Evolutionary conservation across 1,140 invertebrate genomes (phyloP), one percentile per base, ranked within the genome.

Genomic region (Dendrolimus kikuchii): DNA sequence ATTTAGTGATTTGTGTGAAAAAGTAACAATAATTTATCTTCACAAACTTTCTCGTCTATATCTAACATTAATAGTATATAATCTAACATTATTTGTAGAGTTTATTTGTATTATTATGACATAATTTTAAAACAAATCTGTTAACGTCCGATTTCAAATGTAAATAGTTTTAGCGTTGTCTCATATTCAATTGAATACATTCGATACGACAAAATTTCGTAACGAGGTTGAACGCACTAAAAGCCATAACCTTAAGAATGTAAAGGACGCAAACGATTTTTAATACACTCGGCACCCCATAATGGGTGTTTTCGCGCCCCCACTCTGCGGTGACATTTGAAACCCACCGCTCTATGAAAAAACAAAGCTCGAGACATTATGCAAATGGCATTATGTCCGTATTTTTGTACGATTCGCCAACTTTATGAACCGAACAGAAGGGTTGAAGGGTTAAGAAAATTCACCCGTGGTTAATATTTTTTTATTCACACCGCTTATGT

Each of bases 321-420:
- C 66, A 58, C 51, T 62, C 67, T 74, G 77, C 69, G 83, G 78
- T 86, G 83, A 86, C 83, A 86, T 86, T 86, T 86, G 75, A 81
- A 74, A 83, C 68, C 66, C 68, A 70, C 64, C 64, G 65, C 77
- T 80, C 71, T 80, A 82, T 79, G 78, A 81, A 84, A 86, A 86
- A 86, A 83, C 77, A 83, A 86, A 73, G 76, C 72, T 70, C 49
- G 55, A 73, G 81, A 86, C 71, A 84, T 82, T 86, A 86, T 86
- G 83, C 83, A 86, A 86, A 86, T 86, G 81, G 68, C 78, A 78
- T 78, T 82, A 83, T 83, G 79, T 80, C 71, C 74, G 70, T 75
- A 79, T 81, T 86, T 83, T 84, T 84, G 75, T 81, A 71, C 71
- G 69, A 71, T 81, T 78, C 71, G 69, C 66, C 68, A 72, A 82